phyloP scores from a whole-genome alignment of 2,113 vertebrate species.

The Pollachius pollachius region DNA sequence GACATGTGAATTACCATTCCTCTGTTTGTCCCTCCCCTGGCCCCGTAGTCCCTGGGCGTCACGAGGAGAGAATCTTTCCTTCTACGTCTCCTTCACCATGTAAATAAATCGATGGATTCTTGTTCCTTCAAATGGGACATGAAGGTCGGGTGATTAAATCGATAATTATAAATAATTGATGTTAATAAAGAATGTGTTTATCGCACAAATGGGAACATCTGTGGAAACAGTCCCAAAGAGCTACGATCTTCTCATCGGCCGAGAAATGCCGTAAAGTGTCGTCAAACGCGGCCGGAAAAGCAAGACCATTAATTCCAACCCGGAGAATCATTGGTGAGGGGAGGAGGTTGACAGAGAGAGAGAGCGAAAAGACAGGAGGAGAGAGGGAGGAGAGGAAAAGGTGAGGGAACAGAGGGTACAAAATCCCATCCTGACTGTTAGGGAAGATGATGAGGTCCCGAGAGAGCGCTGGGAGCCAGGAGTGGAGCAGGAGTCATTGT shows the following conservation, averaged over 20 bases:
- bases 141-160: no score
- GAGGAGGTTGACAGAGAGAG: constrained; percentile 41
- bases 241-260: no score
- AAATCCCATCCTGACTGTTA: constrained; percentile 95
- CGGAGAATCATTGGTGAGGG: constrained; percentile 42
- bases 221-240: no score
- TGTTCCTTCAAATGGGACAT: no score
- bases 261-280: background rate
- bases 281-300: background rate
- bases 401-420: constrained; percentile 84
- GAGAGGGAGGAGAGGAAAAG: constrained; percentile 54
- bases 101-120: no score
- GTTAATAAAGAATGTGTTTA: no score
- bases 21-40: constrained; percentile 55
- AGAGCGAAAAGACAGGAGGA: constrained; percentile 27
- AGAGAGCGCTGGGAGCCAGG: constrained; percentile 81
- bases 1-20: constrained; percentile 63
- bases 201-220: no score
- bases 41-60: constrained; percentile 45
- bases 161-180: no score
- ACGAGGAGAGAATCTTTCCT: constrained; percentile 39
- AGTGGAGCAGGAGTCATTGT: constrained; percentile 81
- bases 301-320: constrained; percentile 32
- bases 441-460: constrained; percentile 90
- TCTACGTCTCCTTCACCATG: constrained; percentile 35